Conservation (phyloP, 2,888 invertebrate genomes). For the Sceliomorpha sp. region DNA sequence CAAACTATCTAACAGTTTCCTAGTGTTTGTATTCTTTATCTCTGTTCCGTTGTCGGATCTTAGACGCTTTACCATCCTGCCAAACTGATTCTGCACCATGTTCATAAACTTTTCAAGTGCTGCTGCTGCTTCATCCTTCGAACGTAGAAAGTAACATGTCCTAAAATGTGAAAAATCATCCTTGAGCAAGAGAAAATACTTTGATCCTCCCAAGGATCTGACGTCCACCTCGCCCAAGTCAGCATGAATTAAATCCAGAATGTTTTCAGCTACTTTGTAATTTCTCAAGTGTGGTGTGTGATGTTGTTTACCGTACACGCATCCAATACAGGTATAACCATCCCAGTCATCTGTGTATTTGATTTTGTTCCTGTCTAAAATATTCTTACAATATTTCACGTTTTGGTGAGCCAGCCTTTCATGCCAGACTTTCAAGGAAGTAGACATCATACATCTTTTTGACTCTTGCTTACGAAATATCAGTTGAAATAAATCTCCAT, state of each 20-base stretch:
- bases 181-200: conserved; percentile 51
- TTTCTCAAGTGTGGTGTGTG: conserved; percentile 35
- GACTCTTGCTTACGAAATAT: no score
- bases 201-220: conserved; percentile 48
- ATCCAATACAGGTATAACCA: no score
- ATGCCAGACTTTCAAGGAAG: conserved; percentile 61
- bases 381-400: conserved; percentile 55
- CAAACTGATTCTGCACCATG: conserved; percentile 66
- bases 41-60: conserved; percentile 64
- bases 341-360: conserved; percentile 62
- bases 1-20: no score
- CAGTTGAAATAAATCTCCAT: no score
- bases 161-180: conserved; percentile 61
- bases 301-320: conserved; percentile 63
- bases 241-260: conserved; percentile 61
- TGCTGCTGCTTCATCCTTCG: conserved; percentile 58
- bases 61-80: conserved; percentile 55
- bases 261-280: conserved; percentile 45
- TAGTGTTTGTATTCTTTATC: conserved; percentile 58
- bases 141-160: conserved; percentile 64
- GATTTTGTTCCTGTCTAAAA: conserved; percentile 50
- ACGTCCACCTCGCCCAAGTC: not conserved
- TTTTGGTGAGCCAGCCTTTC: conserved; percentile 64
- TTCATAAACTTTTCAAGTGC: conserved; percentile 58
- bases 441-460: conserved; percentile 21